These are phyloP conservation scores for Epinephelus fuscoguttatus DNA, from an alignment of 2,113 vertebrate species.

Conservation along the genomic window DNA sequence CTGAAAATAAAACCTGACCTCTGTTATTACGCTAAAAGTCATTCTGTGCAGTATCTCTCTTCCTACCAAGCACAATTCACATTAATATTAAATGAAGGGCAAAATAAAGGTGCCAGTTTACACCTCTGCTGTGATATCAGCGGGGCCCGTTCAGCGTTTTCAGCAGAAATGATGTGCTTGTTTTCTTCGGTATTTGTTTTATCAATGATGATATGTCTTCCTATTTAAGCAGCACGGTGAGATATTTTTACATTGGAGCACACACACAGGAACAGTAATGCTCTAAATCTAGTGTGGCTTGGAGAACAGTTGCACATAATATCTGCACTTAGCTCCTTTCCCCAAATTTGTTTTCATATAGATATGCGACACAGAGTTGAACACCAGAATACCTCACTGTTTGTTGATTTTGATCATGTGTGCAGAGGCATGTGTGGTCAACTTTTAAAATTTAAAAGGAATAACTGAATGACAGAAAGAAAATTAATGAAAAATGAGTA, in stretches of 20 bases:
- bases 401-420: neutral
- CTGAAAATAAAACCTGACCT: neutral
- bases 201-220: neutral
- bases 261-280: constrained; percentile 14
- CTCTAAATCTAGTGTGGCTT: constrained; percentile 9
- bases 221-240: neutral
- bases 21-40: neutral
- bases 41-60: neutral
- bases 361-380: neutral
- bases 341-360: constrained; percentile 11
- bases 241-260: constrained; percentile 20
- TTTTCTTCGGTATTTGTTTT: neutral
- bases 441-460: neutral
- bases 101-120: neutral
- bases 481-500: neutral
- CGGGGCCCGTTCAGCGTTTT: neutral
- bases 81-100: constrained; percentile 2
- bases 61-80: neutral
- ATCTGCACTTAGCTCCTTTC: constrained; percentile 7
- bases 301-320: constrained; percentile 23
- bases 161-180: neutral
- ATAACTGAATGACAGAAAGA: neutral
- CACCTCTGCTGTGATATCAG: constrained; percentile 2
- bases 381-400: neutral
- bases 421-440: neutral